Evolutionary conservation across 1,140 invertebrate species (phyloP).

Genomic region (Bombus vancouverensis): DNA sequence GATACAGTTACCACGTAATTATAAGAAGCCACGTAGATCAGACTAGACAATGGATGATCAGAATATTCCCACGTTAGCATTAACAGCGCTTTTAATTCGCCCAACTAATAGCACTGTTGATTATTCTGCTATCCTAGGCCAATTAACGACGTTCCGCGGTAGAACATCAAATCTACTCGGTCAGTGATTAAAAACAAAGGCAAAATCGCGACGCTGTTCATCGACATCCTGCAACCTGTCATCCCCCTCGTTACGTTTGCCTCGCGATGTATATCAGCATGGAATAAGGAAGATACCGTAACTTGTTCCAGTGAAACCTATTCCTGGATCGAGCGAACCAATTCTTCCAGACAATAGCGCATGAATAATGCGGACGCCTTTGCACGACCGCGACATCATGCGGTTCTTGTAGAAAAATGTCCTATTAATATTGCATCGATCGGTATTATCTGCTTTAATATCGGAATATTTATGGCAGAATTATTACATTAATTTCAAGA

Average conservation of each 20-base stretch:
- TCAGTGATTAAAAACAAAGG: conserved; percentile 65
- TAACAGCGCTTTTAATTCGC: conserved; percentile 65
- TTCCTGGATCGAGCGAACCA: not conserved
- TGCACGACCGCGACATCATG: not conserved
- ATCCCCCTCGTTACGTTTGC: conserved; percentile 17
- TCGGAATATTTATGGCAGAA: not conserved
- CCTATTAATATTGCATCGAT: not conserved
- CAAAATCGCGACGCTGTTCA: conserved; percentile 46
- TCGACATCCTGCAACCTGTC: conserved; percentile 40
- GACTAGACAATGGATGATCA: conserved; percentile 53
- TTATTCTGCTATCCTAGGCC: conserved; percentile 54
- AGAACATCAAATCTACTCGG: conserved; percentile 57
- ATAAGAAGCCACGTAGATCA: conserved; percentile 33
- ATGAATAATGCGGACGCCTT: not conserved
- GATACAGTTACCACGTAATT: conserved; percentile 53
- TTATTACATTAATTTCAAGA: not conserved
- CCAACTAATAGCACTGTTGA: conserved; percentile 57
- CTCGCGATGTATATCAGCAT: conserved; percentile 27
- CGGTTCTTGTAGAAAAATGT: not conserved
- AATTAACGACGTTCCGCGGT: conserved; percentile 61
- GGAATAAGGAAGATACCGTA: conserved; percentile 37
- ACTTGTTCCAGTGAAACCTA: conserved; percentile 37
- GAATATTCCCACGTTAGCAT: conserved; percentile 65
- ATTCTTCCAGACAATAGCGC: not conserved
- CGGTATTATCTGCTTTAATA: not conserved